phyloP scores from a whole-genome alignment of 2,888 invertebrate genomes.

The Campoplex nolae region DNA sequence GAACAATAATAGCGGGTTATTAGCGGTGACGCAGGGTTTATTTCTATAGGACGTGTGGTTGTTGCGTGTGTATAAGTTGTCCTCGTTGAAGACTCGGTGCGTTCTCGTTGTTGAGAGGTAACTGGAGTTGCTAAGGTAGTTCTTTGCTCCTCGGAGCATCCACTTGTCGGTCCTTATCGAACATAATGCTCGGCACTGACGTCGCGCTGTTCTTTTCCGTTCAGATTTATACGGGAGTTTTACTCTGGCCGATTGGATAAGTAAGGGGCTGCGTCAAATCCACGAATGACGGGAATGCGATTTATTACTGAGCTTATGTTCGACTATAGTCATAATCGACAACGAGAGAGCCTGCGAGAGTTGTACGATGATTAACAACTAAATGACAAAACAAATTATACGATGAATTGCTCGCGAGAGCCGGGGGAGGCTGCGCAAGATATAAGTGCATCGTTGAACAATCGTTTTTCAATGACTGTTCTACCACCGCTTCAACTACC shows the following conservation, averaged over 20 bases:
- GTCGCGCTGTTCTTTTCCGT: constrained; percentile 31
- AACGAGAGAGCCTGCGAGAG: background rate
- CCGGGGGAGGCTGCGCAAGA: no score
- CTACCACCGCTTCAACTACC: background rate
- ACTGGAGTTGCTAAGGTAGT: constrained; percentile 37
- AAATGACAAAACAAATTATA: background rate
- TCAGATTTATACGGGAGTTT: constrained; percentile 17
- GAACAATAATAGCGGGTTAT: constrained; percentile 83
- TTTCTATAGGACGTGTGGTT: constrained; percentile 72
- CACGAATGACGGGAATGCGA: background rate
- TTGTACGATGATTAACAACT: constrained; percentile 1
- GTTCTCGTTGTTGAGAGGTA: constrained; percentile 36
- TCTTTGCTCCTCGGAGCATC: constrained; percentile 5
- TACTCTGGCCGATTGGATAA: constrained; percentile 10
- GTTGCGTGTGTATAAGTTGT: constrained; percentile 15
- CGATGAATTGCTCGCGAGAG: background rate
- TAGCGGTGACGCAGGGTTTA: constrained; percentile 80
- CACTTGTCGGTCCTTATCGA: constrained; percentile 34
- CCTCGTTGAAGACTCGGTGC: constrained; percentile 40
- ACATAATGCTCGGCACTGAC: constrained; percentile 41
- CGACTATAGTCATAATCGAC: background rate
- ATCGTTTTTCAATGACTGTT: background rate
- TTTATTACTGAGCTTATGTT: background rate
- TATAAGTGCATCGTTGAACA: constrained; percentile 9
- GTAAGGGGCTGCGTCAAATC: background rate